phyloP scores from a whole-genome alignment of 2,797 vertebrate species.

The Vultur gryphus region DNA sequence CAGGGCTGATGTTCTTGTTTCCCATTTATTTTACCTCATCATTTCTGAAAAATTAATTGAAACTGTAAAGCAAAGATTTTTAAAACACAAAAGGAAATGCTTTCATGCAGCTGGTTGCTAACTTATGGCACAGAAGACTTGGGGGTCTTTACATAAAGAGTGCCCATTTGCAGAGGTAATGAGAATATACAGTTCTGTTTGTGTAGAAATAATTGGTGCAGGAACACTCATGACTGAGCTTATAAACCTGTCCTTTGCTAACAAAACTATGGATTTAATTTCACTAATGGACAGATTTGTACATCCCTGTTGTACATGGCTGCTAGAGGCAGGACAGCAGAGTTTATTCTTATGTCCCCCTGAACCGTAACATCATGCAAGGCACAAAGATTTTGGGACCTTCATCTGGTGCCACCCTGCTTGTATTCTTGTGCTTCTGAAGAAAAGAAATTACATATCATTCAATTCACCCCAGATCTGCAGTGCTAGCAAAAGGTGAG shows the following conservation, averaged over 20 bases:
- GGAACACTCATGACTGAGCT: neutral
- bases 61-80: neutral
- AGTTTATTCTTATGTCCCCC: neutral
- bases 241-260: neutral
- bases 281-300: neutral
- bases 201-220: neutral
- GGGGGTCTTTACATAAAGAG: neutral
- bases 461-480: neutral
- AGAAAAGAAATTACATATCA: neutral
- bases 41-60: neutral
- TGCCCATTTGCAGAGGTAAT: neutral
- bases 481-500: neutral
- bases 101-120: neutral
- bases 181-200: neutral
- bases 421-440: neutral
- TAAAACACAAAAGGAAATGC: neutral
- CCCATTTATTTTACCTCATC: neutral
- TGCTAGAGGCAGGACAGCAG: neutral
- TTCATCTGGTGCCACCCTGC: neutral
- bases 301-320: neutral
- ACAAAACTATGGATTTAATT: neutral
- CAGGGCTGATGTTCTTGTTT: neutral
- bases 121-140: neutral
- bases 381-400: neutral
- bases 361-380: neutral